These are phyloP conservation scores for Gasterosteus nipponicus DNA, from an alignment of 2,113 vertebrate genomes.

Conservation along the genomic window DNA sequence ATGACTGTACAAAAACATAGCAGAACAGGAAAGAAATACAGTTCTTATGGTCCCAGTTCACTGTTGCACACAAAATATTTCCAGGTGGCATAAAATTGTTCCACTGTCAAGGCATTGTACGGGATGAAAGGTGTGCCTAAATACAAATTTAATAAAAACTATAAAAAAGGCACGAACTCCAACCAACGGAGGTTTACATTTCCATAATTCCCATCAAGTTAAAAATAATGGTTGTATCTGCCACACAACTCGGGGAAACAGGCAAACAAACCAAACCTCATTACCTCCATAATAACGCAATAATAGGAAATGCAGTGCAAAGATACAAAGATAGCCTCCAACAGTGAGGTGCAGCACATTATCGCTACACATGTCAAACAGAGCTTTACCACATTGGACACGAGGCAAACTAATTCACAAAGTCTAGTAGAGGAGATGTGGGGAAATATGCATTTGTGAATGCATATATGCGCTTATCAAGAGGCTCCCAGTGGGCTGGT, in stretches of 20 bases:
- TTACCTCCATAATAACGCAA: background rate
- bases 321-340: background rate
- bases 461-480: constrained; percentile 63
- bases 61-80: background rate
- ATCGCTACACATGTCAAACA: constrained; percentile 1
- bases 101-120: background rate
- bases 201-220: background rate
- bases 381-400: constrained; percentile 19
- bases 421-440: constrained; percentile 28
- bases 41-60: background rate
- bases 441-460: constrained; percentile 61
- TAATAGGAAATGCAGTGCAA: background rate
- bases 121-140: background rate
- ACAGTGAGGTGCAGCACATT: background rate
- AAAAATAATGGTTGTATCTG: background rate
- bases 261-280: background rate
- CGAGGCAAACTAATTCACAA: constrained; percentile 27
- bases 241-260: background rate
- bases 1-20: background rate
- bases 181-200: background rate
- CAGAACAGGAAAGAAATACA: background rate
- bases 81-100: background rate
- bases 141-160: background rate
- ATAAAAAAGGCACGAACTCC: background rate
- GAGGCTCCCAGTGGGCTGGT: constrained; percentile 67